These are phyloP conservation scores for Hydrolagus affinis DNA, from an alignment of 2,113 vertebrate genomes.

Conservation along the genomic window DNA sequence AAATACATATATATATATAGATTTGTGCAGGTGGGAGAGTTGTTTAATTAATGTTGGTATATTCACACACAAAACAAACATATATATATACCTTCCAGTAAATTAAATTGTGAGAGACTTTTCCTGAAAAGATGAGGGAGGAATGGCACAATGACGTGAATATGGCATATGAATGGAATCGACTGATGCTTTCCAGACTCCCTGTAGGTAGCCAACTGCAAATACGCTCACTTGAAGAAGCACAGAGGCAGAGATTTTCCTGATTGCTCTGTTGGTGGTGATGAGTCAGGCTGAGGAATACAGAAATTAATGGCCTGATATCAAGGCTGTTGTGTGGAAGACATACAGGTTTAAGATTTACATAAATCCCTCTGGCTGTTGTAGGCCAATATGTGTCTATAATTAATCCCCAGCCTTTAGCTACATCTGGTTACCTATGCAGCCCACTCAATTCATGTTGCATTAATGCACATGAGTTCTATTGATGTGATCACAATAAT, in stretches of 20 bases:
- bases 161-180: neutral
- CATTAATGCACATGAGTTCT: neutral
- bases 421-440: neutral
- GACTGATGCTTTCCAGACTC: neutral
- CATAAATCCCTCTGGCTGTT: neutral
- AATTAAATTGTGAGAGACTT: neutral
- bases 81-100: no score
- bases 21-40: neutral
- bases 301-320: constrained; percentile 10
- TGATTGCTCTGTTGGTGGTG: constrained; percentile 20
- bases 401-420: constrained; percentile 12
- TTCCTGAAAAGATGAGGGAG: neutral
- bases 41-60: neutral
- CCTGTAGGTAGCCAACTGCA: neutral
- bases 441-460: neutral
- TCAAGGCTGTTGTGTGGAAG: neutral
- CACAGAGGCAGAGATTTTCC: neutral
- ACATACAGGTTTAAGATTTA: constrained; percentile 3
- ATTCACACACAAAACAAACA: neutral
- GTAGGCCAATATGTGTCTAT: neutral
- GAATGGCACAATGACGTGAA: neutral
- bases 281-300: constrained; percentile 12
- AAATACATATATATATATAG: no score
- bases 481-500: no score
- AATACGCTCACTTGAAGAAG: constrained; percentile 1